Evolutionary conservation across 2,113 vertebrate species (phyloP).

Genomic region (Axis porcinus): DNA sequence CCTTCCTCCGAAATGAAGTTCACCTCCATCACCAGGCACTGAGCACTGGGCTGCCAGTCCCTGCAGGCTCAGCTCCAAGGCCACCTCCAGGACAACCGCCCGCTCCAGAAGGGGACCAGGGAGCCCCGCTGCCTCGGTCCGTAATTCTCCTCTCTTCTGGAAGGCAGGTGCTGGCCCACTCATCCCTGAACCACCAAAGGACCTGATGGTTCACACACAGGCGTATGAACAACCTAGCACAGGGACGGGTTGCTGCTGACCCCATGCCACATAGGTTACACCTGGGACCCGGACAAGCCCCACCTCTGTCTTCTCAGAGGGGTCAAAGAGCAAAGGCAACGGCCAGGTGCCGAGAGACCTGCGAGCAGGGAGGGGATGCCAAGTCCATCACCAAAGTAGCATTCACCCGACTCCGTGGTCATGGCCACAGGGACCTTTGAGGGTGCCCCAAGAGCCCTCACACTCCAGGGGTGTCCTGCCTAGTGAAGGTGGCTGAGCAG

Average conservation of each 20-base stretch:
- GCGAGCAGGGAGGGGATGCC: neutral
- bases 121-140: neutral
- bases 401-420: accelerated
- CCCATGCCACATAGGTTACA: accelerated
- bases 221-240: neutral
- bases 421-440: accelerated
- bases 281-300: neutral
- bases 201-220: neutral
- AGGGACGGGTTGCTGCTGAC: too few species aligned
- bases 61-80: neutral
- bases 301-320: neutral
- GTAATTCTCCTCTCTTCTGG: neutral
- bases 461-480: neutral
- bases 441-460: neutral
- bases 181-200: neutral
- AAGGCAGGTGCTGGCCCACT: neutral
- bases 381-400: neutral
- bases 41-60: accelerated
- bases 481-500: neutral
- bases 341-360: neutral
- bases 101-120: too few species aligned
- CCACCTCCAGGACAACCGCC: neutral
- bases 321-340: neutral
- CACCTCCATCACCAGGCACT: accelerated
- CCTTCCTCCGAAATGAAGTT: neutral